These are phyloP conservation scores for Noturus placidus DNA, from an alignment of 2,113 vertebrate genomes.

Conservation along the genomic window DNA sequence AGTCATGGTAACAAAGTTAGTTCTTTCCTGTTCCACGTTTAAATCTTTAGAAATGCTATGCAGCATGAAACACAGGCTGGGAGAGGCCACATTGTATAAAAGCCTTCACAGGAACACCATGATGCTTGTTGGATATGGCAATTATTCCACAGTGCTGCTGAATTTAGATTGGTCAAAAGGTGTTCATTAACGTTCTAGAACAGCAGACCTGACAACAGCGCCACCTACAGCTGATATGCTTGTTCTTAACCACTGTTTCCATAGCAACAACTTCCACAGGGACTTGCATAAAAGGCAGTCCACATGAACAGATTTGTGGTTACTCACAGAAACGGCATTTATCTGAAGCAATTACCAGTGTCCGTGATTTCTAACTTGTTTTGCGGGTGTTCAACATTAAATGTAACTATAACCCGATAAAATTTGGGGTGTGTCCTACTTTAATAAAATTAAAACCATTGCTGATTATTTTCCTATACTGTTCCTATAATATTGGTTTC, in stretches of 20 bases:
- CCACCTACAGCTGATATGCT: not conserved
- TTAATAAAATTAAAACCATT: not conserved
- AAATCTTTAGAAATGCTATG: not conserved
- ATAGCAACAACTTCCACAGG: not conserved
- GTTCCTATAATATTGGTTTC: too few species aligned
- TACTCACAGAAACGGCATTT: not conserved
- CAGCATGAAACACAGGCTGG: not conserved
- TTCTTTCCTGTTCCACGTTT: not conserved
- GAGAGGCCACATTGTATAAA: not conserved
- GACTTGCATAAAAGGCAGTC: not conserved
- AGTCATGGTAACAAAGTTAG: not conserved
- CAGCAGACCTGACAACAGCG: not conserved
- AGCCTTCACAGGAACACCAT: not conserved
- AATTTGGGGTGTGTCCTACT: not conserved
- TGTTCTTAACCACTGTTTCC: not conserved
- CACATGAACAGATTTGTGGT: too few species aligned
- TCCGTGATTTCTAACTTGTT: not conserved
- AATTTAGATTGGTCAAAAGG: not conserved
- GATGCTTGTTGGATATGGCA: not conserved
- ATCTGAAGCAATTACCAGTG: not conserved
- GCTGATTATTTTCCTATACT: not conserved
- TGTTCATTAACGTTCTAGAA: not conserved
- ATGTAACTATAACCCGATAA: not conserved
- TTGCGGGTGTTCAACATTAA: not conserved
- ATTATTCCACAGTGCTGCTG: not conserved